phyloP scores from a whole-genome alignment of 2,113 vertebrate species.

The human (Homo sapiens) region GRCh38 chr5:177545501-177546000 shows the following conservation, averaged over 20 bases:
- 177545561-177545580: background rate
- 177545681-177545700: background rate
- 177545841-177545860: background rate
- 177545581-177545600: too few relatives aligned
- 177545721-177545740: slow-evolving; percentile 18
- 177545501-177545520: slow-evolving; percentile 22
- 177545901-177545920: slow-evolving; percentile 5
- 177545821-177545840: background rate
- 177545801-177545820: slow-evolving; percentile 3
- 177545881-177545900: slow-evolving; percentile 53
- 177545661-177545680: background rate
- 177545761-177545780: background rate
- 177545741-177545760: background rate
- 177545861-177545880: slow-evolving; percentile 52
- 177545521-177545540: background rate
- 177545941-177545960: slow-evolving; percentile 10
- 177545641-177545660: too few relatives aligned
- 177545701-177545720: slow-evolving; percentile 7
- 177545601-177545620: too few relatives aligned
- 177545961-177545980: slow-evolving; percentile 20
- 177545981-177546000: slow-evolving; percentile 35
- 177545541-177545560: background rate
- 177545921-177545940: slow-evolving; percentile 59
- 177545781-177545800: slow-evolving; percentile 24
- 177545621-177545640: too few relatives aligned